A percentile compares a stretch with the other conserved stretches of the same genome.
Evolutionary conservation across 2,113 vertebrate genomes (phyloP).

Genomic region (Chunga burmeisteri): DNA sequence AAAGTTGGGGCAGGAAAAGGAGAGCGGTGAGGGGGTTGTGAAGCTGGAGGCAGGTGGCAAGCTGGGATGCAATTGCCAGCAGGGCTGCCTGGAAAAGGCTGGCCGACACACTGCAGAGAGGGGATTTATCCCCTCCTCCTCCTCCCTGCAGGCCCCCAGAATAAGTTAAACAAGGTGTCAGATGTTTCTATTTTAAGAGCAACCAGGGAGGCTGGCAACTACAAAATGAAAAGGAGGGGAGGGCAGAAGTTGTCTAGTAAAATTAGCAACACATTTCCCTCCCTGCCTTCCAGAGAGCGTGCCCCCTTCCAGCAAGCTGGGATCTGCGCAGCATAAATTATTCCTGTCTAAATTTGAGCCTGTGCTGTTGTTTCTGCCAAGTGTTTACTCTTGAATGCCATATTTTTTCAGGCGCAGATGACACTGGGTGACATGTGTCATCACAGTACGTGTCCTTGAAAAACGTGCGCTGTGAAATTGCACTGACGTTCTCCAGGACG

Average conservation of each 20-base stretch:
- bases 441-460: background rate
- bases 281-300: background rate
- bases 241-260: constrained; percentile 46
- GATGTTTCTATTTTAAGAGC: constrained; percentile 50
- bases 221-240: constrained; percentile 33
- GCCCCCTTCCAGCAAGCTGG: background rate
- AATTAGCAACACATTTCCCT: constrained; percentile 57
- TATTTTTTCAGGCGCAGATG: constrained; percentile 7
- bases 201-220: constrained; percentile 53
- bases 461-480: background rate
- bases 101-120: background rate
- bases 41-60: background rate
- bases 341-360: constrained; percentile 27
- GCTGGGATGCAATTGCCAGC: background rate
- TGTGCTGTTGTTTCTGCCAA: background rate
- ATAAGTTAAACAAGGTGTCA: constrained; percentile 34
- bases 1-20: background rate
- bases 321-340: constrained; percentile 28
- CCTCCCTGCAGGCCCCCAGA: background rate
- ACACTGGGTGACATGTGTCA: background rate
- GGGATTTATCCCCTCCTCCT: constrained; percentile 11
- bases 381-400: constrained; percentile 3
- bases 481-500: background rate
- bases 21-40: background rate
- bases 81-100: background rate